Evolutionary conservation across 2,797 vertebrate genomes (phyloP), one percentile per base, ranked within the genome.

Genomic region (Pseudochirops corinnae): DNA sequence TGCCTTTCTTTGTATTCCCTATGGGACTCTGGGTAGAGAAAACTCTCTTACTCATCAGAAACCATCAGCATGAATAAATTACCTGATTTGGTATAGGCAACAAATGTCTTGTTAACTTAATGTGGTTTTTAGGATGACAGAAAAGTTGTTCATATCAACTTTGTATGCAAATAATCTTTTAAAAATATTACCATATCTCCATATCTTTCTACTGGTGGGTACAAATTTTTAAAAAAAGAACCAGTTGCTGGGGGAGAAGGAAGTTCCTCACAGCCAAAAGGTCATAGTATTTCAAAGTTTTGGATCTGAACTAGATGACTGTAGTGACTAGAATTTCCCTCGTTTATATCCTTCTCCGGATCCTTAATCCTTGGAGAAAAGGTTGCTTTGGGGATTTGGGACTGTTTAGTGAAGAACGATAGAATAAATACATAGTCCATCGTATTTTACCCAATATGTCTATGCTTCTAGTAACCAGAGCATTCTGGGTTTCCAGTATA

Each of bases 211-310:
- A 3, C 14, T 67, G 31, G 91, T 94, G 92, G 95, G 57, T 52
- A 7, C 50, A 93, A 82, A 39, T 52, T 52, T 52, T 52, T 52
- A 94, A 56, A 91, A 52, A 46, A 56, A 31, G 91, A 55, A 91
- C 74, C 94, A 0, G 0, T 60, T 91, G 33, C 62, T 93, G 90
- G 95, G 52, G 52, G 52, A 3, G 96, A 39, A 62, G 93, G 5
- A 90, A 94, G 62, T 29, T 94, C 52, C 95, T 97, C 57, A 93
- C 52, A 95, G 94, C 94, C 92, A 96, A 97, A 97, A n/a, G 90
- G 53, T 91, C 92, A 53, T 0, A 0, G 11, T 29, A 93, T 53
- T 28, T 95, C 60, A 56, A 31, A 60, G 60, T 67, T 67, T 33
- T n/a, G 9, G 13, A 67, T 33, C 62, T 33, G 33, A 67, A 33